Percentiles rank a stretch among this genome's conserved stretches.
These are phyloP conservation scores for Ophonus ardosiacus DNA, from an alignment of 2,888 invertebrate species.

Conservation along the genomic window DNA sequence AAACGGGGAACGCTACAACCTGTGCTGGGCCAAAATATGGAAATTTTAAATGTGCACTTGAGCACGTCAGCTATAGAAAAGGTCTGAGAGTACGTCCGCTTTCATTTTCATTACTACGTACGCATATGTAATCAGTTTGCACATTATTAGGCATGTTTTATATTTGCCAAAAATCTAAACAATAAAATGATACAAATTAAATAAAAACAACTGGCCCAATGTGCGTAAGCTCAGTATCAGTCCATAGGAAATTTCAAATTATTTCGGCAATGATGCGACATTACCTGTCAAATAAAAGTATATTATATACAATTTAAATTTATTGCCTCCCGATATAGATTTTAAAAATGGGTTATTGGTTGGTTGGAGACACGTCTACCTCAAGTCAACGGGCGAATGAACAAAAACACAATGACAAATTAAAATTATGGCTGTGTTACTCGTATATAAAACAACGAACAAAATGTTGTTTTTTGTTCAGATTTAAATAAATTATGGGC, in stretches of 20 bases:
- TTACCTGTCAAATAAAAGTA: conserved; percentile 22
- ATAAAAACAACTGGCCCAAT: conserved; percentile 20
- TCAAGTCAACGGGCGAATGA: conserved; percentile 37
- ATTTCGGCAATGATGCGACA: conserved; percentile 51
- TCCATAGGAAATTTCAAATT: conserved; percentile 15
- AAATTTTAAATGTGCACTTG: background rate
- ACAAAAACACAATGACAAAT: background rate
- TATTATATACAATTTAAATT: conserved; percentile 31
- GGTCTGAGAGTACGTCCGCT: background rate
- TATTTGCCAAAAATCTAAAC: conserved; percentile 4
- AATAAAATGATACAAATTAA: conserved; percentile 26
- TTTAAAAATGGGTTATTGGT: background rate
- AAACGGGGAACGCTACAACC: conserved; percentile 19
- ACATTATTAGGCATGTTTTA: conserved; percentile 25
- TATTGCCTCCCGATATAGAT: background rate
- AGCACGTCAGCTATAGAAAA: conserved; percentile 8
- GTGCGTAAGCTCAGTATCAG: conserved; percentile 29
- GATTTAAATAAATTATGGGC: conserved; percentile 3
- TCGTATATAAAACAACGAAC: background rate
- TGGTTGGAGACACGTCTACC: conserved; percentile 24
- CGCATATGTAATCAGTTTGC: background rate
- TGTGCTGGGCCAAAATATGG: conserved; percentile 9
- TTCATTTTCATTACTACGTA: background rate
- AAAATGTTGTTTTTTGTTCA: background rate
- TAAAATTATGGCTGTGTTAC: conserved; percentile 3